Conservation (phyloP, 2,888 invertebrate genomes). For the Rhagium mordax region DNA sequence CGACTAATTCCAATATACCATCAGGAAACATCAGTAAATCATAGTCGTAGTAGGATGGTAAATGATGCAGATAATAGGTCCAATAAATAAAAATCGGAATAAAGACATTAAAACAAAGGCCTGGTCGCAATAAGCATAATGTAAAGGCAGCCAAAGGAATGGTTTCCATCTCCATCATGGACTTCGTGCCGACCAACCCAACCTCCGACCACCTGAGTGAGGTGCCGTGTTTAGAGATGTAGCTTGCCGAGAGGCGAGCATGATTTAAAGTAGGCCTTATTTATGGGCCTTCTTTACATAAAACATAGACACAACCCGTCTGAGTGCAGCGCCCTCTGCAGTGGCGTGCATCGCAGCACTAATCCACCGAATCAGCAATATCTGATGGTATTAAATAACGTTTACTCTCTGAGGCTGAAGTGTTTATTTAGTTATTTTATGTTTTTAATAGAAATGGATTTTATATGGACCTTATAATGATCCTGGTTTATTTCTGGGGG, state of each 20-base stretch:
- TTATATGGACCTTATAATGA: no score
- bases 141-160: slow-evolving; percentile 55
- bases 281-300: slow-evolving; percentile 68
- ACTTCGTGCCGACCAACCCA: slow-evolving; percentile 53
- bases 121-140: slow-evolving; percentile 63
- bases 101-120: slow-evolving; percentile 68
- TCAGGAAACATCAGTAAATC: slow-evolving; percentile 22
- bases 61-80: slow-evolving; percentile 61
- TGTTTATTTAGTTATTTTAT: background rate
- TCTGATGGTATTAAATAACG: background rate
- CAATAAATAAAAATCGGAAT: slow-evolving; percentile 68
- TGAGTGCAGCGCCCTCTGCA: slow-evolving; percentile 68
- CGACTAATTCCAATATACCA: slow-evolving; percentile 1
- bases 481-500: no score
- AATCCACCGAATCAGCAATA: background rate
- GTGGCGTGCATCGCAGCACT: slow-evolving; percentile 55
- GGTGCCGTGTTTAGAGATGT: slow-evolving; percentile 66
- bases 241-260: slow-evolving; percentile 65
- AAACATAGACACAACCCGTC: slow-evolving; percentile 67
- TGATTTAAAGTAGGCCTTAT: slow-evolving; percentile 68
- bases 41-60: slow-evolving; percentile 45
- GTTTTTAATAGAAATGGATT: background rate
- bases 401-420: background rate
- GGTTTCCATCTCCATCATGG: slow-evolving; percentile 59
- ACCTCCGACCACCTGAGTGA: slow-evolving; percentile 65